Percentiles rank a stretch among this genome's conserved stretches.
These are phyloP conservation scores for Notamacropus eugenii DNA, from an alignment of 2,797 vertebrate species.

Conservation along the genomic window DNA sequence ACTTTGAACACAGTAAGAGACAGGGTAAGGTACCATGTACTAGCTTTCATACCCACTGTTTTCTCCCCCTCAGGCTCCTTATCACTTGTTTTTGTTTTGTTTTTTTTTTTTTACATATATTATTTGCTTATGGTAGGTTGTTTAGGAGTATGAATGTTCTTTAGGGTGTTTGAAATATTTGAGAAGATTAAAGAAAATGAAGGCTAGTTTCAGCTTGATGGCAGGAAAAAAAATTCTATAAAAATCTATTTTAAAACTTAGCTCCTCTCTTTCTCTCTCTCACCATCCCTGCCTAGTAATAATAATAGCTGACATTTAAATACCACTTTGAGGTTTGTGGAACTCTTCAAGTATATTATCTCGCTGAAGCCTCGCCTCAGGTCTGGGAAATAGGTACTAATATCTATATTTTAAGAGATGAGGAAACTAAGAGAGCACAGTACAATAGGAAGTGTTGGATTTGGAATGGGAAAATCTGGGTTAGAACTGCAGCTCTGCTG, in stretches of 20 bases:
- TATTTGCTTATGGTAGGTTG: not conserved
- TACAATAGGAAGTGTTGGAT: not conserved
- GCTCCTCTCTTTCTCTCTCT: not conserved
- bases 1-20: not conserved
- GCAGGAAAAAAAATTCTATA: not conserved
- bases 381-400: not conserved
- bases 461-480: not conserved
- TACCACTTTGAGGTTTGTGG: not conserved
- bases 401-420: not conserved
- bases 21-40: not conserved
- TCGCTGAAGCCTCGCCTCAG: not conserved
- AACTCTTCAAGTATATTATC: not conserved
- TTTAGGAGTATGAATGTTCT: not conserved
- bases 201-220: not conserved
- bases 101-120: not conserved
- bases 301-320: slow-evolving; percentile 1
- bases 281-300: not conserved
- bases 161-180: not conserved
- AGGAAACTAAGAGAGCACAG: not conserved
- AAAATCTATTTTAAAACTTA: not conserved
- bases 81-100: not conserved
- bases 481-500: not conserved
- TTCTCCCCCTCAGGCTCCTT: not conserved
- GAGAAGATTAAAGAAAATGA: not conserved
- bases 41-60: not conserved